Conservation (phyloP, 2,888 invertebrate genomes). For the Eupithecia insigniata region DNA sequence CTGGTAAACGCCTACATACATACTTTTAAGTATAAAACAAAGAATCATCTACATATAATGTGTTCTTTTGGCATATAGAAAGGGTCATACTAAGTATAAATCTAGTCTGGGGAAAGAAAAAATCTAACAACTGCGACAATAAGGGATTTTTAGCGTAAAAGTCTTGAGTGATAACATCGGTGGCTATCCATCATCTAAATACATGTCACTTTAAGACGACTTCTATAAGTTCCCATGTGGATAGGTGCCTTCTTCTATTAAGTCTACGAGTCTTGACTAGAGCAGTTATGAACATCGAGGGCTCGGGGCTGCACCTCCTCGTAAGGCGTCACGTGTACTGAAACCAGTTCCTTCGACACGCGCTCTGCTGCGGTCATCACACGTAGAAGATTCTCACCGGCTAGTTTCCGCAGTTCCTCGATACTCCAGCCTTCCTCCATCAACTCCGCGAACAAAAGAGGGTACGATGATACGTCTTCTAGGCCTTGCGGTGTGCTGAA, state of each 20-base stretch:
- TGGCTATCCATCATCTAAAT: neutral
- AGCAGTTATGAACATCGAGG: constrained; percentile 86
- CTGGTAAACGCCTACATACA: neutral
- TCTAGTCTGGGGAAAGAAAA: neutral
- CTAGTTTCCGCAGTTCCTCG: constrained; percentile 90
- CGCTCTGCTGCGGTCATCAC: constrained; percentile 89
- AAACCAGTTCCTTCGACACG: constrained; percentile 88
- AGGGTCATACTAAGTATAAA: neutral
- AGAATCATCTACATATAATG: no score
- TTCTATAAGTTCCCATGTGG: neutral
- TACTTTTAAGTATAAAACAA: no score
- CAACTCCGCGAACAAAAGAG: constrained; percentile 90
- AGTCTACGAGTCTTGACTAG: constrained; percentile 83
- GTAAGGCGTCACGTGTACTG: constrained; percentile 88
- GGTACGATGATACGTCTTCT: constrained; percentile 92
- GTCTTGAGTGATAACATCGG: neutral
- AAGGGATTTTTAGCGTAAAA: constrained; percentile 17
- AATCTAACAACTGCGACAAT: constrained; percentile 26
- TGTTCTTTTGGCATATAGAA: neutral
- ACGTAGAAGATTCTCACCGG: constrained; percentile 89
- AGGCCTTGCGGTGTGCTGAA: constrained; percentile 91
- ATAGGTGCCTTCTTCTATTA: neutral
- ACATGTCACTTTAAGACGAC: neutral
- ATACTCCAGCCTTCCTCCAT: constrained; percentile 91
- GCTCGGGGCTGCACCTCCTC: constrained; percentile 87